Conservation (phyloP, 2,888 invertebrate species). For the Cerastoderma edule region DNA sequence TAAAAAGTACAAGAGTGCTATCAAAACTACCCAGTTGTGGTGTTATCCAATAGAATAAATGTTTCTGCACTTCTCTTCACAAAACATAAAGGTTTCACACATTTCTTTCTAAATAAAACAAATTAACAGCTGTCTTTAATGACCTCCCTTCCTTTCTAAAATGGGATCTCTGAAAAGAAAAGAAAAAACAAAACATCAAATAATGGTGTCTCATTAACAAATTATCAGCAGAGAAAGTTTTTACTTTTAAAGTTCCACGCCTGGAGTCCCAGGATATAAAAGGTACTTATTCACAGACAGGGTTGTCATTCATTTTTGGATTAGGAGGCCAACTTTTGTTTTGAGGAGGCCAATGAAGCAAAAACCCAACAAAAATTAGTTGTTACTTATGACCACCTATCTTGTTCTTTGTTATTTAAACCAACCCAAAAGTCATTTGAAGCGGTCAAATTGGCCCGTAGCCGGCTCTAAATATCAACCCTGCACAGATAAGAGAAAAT, state of each 20-base stretch:
- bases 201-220: neutral
- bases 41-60: neutral
- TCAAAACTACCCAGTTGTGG: neutral
- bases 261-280: neutral
- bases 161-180: neutral
- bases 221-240: neutral
- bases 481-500: too few relatives aligned
- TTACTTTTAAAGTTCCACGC: neutral
- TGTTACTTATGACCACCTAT: too few relatives aligned
- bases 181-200: neutral
- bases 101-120: neutral
- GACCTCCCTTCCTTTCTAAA: neutral
- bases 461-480: too few relatives aligned
- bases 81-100: neutral
- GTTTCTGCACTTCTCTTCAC: neutral
- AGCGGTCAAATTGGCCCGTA: too few relatives aligned
- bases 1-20: neutral
- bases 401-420: too few relatives aligned
- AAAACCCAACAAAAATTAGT: too few relatives aligned
- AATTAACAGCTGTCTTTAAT: neutral
- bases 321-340: too few relatives aligned
- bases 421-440: too few relatives aligned
- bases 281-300: neutral
- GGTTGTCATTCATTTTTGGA: too few relatives aligned
- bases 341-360: too few relatives aligned